Percentiles rank a stretch among this genome's conserved stretches.
These are phyloP conservation scores for Siderastrea siderea DNA, from an alignment of 92 coral and sea anemone species.

Conservation along the genomic window DNA sequence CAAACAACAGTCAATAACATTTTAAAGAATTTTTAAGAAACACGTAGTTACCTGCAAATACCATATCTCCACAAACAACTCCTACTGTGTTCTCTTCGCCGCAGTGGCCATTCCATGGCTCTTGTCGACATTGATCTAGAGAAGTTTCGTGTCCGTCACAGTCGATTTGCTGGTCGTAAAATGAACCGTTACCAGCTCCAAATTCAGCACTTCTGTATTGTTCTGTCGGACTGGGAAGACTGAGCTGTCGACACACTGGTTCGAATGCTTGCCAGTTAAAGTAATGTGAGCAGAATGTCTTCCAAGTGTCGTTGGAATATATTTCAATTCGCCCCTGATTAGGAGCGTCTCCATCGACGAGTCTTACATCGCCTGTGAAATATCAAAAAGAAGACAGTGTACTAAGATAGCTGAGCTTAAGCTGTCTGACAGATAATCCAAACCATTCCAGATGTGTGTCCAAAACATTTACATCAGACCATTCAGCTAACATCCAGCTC, in stretches of 20 bases:
- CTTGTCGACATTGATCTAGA: slow-evolving; percentile 1
- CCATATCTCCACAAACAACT: slow-evolving; percentile 22
- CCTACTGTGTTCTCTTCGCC: neutral
- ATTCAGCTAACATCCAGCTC: too few species aligned
- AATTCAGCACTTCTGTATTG: neutral
- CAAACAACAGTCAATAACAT: neutral
- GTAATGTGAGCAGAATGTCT: neutral
- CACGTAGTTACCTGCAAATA: neutral
- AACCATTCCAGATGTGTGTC: too few species aligned
- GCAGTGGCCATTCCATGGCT: neutral
- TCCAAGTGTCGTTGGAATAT: slow-evolving; percentile 19
- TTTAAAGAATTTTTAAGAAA: neutral
- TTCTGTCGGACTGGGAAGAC: neutral
- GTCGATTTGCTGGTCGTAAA: neutral
- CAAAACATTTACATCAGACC: too few species aligned
- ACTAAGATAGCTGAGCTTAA: too few species aligned
- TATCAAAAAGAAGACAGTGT: neutral
- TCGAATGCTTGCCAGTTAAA: neutral
- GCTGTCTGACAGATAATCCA: too few species aligned
- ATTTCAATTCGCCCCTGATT: slow-evolving; percentile 33
- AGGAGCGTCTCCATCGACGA: slow-evolving; percentile 7
- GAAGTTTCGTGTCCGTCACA: neutral
- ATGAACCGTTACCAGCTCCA: slow-evolving; percentile 7
- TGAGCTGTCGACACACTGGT: slow-evolving; percentile 7
- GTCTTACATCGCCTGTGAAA: slow-evolving; percentile 11